These are phyloP conservation scores for Solenodon paradoxus DNA, from an alignment of 2,113 vertebrate genomes.

Conservation along the genomic window DNA sequence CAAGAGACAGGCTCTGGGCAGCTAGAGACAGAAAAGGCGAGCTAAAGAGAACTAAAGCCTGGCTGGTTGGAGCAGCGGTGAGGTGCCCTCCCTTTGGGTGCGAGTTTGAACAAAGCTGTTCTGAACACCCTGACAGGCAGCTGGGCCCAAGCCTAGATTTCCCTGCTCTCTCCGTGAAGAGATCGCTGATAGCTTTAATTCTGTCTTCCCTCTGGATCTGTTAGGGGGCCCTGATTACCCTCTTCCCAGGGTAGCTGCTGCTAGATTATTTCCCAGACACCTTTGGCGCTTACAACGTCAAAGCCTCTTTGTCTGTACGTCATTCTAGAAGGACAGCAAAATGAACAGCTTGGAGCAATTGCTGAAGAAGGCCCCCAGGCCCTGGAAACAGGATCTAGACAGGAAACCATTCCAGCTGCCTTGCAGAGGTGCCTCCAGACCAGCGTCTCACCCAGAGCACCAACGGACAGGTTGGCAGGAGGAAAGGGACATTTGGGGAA, in stretches of 20 bases:
- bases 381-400: neutral
- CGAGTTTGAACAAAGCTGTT: neutral
- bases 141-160: neutral
- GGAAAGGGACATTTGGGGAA: neutral
- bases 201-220: neutral
- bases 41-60: neutral
- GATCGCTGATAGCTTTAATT: neutral
- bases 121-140: neutral
- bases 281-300: constrained; percentile 42
- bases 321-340: neutral
- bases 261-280: constrained; percentile 26
- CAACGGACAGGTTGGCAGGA: neutral
- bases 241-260: neutral
- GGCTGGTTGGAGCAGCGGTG: fast-evolving
- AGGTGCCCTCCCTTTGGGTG: neutral
- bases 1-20: neutral
- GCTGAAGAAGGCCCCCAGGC: neutral
- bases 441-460: neutral
- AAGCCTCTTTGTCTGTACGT: neutral
- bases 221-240: neutral
- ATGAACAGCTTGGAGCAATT: neutral
- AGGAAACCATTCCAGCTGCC: fast-evolving
- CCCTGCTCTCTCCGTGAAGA: neutral
- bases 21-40: neutral
- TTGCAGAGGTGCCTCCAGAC: fast-evolving